Percentiles rank a stretch among this genome's conserved stretches.
These are phyloP conservation scores for Amphilophus citrinellus DNA, from an alignment of 2,113 vertebrate species.

Conservation along the genomic window DNA sequence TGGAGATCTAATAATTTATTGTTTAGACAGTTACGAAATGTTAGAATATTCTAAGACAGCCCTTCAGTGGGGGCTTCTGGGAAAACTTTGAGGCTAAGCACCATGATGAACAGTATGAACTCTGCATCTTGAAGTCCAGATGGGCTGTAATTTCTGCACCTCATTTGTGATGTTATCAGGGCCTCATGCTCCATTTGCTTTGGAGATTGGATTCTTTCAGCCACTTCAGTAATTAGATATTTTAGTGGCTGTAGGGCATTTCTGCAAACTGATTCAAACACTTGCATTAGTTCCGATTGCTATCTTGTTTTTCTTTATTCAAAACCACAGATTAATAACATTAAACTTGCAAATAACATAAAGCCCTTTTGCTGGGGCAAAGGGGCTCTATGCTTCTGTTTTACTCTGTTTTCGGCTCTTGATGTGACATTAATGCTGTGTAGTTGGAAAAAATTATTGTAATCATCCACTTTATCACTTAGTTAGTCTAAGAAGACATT, in stretches of 20 bases:
- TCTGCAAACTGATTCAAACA: constrained; percentile 13
- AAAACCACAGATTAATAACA: constrained; percentile 1
- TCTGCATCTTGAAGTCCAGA: constrained; percentile 37
- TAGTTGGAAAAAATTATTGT: not conserved
- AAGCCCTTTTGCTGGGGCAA: not conserved
- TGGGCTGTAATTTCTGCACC: constrained; percentile 39
- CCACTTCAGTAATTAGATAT: constrained; percentile 35
- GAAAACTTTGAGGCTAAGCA: not conserved
- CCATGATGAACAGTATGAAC: constrained; percentile 25
- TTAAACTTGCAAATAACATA: not conserved
- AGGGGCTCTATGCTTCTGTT: not conserved
- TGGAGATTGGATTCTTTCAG: constrained; percentile 47
- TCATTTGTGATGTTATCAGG: constrained; percentile 47
- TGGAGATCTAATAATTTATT: not conserved
- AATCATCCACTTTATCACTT: not conserved
- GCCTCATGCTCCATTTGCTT: constrained; percentile 43
- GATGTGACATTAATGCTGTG: not conserved
- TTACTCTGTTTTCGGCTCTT: not conserved
- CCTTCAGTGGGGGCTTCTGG: not conserved
- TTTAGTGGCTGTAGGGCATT: constrained; percentile 26
- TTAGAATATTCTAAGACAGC: not conserved
- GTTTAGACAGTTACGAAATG: not conserved
- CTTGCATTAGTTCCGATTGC: constrained; percentile 8
- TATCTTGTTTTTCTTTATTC: not conserved
- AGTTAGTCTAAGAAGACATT: not conserved